phyloP scores from a whole-genome alignment of 2,888 invertebrate species.

The Hirtodrosophila trivittata region DNA sequence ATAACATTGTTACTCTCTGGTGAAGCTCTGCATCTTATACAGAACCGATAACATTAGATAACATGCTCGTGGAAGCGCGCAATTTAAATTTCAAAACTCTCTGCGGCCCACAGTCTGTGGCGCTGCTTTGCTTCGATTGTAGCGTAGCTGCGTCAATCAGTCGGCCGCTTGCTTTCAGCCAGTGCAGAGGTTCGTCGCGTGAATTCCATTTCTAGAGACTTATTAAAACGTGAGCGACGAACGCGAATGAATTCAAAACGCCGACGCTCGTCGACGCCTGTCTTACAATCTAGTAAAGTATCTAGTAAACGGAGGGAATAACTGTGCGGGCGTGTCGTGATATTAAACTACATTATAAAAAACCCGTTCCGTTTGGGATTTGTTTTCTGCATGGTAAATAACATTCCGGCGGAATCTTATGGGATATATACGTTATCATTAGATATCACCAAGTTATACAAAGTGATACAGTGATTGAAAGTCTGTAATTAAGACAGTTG shows the following conservation, averaged over 20 bases:
- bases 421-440: conserved; percentile 44
- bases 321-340: conserved; percentile 41
- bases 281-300: conserved; percentile 40
- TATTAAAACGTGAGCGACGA: conserved; percentile 56
- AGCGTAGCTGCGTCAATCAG: conserved; percentile 49
- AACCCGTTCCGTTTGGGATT: conserved; percentile 41
- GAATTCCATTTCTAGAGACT: conserved; percentile 34
- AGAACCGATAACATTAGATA: conserved; percentile 26
- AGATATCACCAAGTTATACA: conserved; percentile 40
- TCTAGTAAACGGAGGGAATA: conserved; percentile 25
- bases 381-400: conserved; percentile 44
- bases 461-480: conserved; percentile 44
- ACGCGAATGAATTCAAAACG: conserved; percentile 35
- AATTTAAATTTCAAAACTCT: conserved; percentile 34
- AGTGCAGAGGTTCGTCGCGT: conserved; percentile 64
- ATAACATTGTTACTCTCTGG: conserved; percentile 8
- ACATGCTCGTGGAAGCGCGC: conserved; percentile 39
- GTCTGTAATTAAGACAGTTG: conserved; percentile 11
- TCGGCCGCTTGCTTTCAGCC: conserved; percentile 60
- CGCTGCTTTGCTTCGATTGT: conserved; percentile 12
- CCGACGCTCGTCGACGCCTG: conserved; percentile 42
- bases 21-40: conserved; percentile 27
- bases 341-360: conserved; percentile 30
- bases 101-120: conserved; percentile 14
- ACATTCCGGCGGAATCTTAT: conserved; percentile 21